These are phyloP conservation scores for Cyprinodon tularosa DNA, from an alignment of 2,113 vertebrate species.

Conservation along the genomic window DNA sequence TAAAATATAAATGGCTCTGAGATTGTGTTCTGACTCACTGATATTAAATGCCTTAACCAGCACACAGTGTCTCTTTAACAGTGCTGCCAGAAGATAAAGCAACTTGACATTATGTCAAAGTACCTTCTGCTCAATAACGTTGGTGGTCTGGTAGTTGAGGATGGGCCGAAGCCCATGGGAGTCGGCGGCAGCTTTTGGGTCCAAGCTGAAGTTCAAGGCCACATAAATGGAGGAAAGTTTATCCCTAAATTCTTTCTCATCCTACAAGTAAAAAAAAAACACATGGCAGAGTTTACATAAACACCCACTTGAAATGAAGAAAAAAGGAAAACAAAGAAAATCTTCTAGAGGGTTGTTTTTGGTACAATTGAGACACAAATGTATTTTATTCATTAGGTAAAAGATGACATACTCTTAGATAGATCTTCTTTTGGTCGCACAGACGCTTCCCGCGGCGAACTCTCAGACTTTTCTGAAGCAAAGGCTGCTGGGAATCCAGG, in stretches of 20 bases:
- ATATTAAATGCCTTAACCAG: background rate
- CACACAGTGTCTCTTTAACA: background rate
- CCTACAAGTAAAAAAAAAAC: conserved; percentile 70
- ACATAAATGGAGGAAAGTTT: conserved; percentile 90
- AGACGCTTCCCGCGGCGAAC: conserved; percentile 78
- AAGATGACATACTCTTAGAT: conserved; percentile 80
- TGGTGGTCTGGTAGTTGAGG: conserved; percentile 85
- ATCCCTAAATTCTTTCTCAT: conserved; percentile 91
- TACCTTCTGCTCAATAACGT: conserved; percentile 89
- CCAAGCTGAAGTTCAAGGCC: conserved; percentile 89
- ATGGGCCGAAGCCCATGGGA: conserved; percentile 84
- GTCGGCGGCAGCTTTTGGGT: conserved; percentile 81
- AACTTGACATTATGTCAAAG: background rate
- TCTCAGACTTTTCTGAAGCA: conserved; percentile 73
- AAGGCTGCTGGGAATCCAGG: conserved; percentile 80
- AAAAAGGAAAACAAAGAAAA: background rate
- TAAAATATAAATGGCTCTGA: no score
- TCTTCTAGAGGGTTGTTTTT: background rate
- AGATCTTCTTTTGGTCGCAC: conserved; percentile 86
- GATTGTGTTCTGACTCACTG: background rate
- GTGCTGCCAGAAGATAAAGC: background rate
- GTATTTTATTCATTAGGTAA: background rate
- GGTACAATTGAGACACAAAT: background rate
- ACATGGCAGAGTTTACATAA: conserved; percentile 1
- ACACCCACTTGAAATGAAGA: conserved; percentile 1